These are phyloP conservation scores for Protobothrops flavoviridis DNA, from an alignment of 2,113 vertebrate genomes.

Conservation along the genomic window DNA sequence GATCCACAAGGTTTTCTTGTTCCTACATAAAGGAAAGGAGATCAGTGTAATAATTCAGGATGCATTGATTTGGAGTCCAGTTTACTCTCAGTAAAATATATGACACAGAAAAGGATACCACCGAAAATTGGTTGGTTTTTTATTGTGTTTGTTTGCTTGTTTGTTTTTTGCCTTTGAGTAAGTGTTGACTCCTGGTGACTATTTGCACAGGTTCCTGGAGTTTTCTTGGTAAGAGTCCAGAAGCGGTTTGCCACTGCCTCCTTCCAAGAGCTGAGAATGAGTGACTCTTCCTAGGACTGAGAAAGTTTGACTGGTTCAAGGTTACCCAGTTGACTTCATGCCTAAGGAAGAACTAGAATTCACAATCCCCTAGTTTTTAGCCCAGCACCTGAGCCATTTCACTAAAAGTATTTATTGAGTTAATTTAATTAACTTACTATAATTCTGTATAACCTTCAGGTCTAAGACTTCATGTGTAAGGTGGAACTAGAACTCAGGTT, in stretches of 20 bases:
- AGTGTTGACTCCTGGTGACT: neutral
- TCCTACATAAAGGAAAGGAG: neutral
- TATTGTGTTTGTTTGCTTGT: neutral
- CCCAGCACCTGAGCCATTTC: too few species aligned
- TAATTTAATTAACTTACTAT: too few species aligned
- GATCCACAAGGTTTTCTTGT: neutral
- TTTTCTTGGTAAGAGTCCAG: neutral
- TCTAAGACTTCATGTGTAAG: neutral
- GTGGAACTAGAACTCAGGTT: too few species aligned
- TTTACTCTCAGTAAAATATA: neutral
- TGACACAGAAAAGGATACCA: neutral
- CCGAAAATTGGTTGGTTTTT: neutral
- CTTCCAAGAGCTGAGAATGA: neutral
- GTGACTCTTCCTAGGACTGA: neutral
- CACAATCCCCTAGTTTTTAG: neutral
- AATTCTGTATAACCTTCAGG: too few species aligned
- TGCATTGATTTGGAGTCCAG: neutral
- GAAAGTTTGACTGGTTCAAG: neutral
- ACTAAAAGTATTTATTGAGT: too few species aligned
- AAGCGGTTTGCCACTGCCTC: neutral
- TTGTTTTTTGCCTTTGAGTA: neutral
- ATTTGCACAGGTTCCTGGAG: neutral
- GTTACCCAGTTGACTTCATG: neutral
- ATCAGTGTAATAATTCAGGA: neutral
- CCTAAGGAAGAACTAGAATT: neutral